Evolutionary conservation across 1,140 invertebrate species (phyloP), one percentile per base, ranked within the genome.

Genomic region (Caerostris extrusa): DNA sequence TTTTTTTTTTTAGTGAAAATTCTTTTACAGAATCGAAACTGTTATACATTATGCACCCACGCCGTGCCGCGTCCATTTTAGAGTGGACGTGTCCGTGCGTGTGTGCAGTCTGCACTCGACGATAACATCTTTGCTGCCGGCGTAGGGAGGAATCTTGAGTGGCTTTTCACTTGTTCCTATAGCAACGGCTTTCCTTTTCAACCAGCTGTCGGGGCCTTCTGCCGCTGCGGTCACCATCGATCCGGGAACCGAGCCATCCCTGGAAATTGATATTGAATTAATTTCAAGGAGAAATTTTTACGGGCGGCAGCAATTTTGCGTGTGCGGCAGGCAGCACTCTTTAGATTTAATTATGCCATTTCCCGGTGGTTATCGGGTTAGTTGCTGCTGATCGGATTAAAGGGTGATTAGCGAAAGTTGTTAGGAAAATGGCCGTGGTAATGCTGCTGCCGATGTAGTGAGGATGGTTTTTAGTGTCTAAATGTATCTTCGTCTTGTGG

Each of bases 111-210:
- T 12, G 7, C 71, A 56, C 17, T 17, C 56, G 14, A 53, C 5
- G 82, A 7, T 83, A 17, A 8, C 82, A 83, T 81, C 61, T 64
- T 3, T 17, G 7, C 61, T 17, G 34, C 34, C 71, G 82, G 3
- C n/a, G 10, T 34, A 71, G 67, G 67, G n/a, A 85, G 57, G 61
- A 50, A 88, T 88, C 86, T 88, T 88, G 86, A 88, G 53, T 64
- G 88, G 86, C 67, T 77, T 69, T 82, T 14, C 50, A 64, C 34
- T 92, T 85, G 90, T 92, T 92, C 81, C 90, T 57, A 92, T 92
- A 58, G 90, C 81, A 92, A 92, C 90, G 60, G 61, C 53, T 58
- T 81, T 57, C 56, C 86, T 67, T 5, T 58, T 69, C 58, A 34
- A 34, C 90, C 90, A 92, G 90, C 90, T 92, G 90, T 92, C 81